phyloP scores from a whole-genome alignment of 2,797 vertebrate species.

The Sebastes melanostomus region DNA sequence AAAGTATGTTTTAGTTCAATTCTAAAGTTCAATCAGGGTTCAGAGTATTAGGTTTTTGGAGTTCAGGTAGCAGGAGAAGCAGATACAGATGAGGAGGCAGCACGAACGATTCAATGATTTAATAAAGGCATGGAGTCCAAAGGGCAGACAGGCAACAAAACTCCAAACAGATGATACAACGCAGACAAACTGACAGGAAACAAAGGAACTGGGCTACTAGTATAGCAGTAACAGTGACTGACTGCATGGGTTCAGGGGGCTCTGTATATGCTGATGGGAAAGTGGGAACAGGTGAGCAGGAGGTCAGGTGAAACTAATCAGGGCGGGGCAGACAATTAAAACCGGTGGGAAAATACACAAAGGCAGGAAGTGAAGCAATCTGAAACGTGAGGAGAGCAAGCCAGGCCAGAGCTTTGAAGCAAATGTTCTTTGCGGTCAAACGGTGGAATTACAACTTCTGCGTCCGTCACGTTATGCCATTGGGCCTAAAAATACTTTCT shows the following conservation, averaged over 20 bases:
- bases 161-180: not conserved
- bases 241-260: no score
- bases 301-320: not conserved
- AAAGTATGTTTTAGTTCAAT: not conserved
- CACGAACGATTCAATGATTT: not conserved
- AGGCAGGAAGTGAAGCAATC: not conserved
- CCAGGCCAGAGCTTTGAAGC: no score
- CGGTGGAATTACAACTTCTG: no score
- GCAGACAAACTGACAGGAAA: not conserved
- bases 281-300: no score
- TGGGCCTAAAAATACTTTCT: no score
- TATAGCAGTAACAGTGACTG: not conserved
- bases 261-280: no score
- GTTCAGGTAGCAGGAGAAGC: not conserved
- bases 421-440: no score
- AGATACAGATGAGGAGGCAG: not conserved
- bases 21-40: not conserved
- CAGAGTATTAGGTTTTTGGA: not conserved
- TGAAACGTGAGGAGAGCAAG: not conserved
- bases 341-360: fast-evolving
- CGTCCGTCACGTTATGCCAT: fast-evolving
- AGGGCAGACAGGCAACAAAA: not conserved
- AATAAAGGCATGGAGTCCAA: not conserved
- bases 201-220: not conserved
- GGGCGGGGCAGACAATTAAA: not conserved